A percentile compares a stretch with the other conserved stretches of the same genome.
These are phyloP conservation scores for Protophormia terraenovae DNA, from an alignment of 2,888 invertebrate genomes.

Conservation along the genomic window DNA sequence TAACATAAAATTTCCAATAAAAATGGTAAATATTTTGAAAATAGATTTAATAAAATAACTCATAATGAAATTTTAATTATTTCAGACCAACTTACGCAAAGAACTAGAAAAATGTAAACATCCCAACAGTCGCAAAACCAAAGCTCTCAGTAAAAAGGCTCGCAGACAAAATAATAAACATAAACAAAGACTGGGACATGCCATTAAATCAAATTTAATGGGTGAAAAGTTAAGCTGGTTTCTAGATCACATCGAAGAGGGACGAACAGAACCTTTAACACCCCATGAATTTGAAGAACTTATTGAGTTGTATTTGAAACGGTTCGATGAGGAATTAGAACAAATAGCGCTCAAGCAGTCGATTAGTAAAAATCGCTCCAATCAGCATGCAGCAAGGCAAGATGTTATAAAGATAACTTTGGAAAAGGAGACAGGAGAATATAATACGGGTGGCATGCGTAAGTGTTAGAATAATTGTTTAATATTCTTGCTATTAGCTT, in stretches of 20 bases:
- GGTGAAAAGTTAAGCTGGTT: slow-evolving; percentile 92
- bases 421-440: slow-evolving; percentile 88
- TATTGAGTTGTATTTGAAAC: slow-evolving; percentile 82
- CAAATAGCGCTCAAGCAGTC: slow-evolving; percentile 90
- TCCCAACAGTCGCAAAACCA: slow-evolving; percentile 92
- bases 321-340: slow-evolving; percentile 90
- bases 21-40: slow-evolving; percentile 62
- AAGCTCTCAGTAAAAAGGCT: slow-evolving; percentile 87
- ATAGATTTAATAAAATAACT: neutral
- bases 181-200: slow-evolving; percentile 82
- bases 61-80: neutral
- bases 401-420: slow-evolving; percentile 89
- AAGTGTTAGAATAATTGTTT: neutral
- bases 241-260: slow-evolving; percentile 84
- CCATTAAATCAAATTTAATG: slow-evolving; percentile 87
- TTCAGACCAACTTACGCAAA: slow-evolving; percentile 81
- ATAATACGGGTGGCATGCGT: slow-evolving; percentile 89
- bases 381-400: slow-evolving; percentile 91
- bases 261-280: slow-evolving; percentile 82
- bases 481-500: neutral
- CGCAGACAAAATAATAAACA: slow-evolving; percentile 82
- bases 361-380: slow-evolving; percentile 85
- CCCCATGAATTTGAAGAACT: slow-evolving; percentile 84
- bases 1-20: neutral
- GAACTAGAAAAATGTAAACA: slow-evolving; percentile 86